Conservation (phyloP, 2,888 invertebrate genomes). For the Lottia scabra region DNA sequence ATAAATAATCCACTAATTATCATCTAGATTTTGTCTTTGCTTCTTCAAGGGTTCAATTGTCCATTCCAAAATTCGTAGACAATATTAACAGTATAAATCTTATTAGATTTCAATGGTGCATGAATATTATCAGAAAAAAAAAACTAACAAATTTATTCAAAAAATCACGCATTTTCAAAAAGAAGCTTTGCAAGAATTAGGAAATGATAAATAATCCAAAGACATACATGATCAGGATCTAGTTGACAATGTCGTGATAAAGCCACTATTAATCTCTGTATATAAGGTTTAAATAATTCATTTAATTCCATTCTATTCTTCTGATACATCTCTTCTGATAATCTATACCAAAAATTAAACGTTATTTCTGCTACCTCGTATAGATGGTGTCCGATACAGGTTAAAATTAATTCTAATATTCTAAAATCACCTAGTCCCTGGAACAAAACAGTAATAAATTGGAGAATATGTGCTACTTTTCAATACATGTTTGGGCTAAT, state of each 20-base stretch:
- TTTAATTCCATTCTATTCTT: conserved; percentile 85
- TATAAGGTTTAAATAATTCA: conserved; percentile 86
- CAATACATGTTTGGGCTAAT: too few species aligned
- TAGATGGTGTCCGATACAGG: conserved; percentile 96
- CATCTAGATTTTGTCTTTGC: too few species aligned
- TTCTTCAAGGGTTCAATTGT: too few species aligned
- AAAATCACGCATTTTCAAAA: too few species aligned
- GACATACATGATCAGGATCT: conserved; percentile 87
- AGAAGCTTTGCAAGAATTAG: too few species aligned
- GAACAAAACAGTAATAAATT: conserved; percentile 26
- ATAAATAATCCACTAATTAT: not conserved
- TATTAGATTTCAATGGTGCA: too few species aligned
- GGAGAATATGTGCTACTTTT: too few species aligned
- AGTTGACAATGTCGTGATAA: conserved; percentile 94
- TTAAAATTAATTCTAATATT: conserved; percentile 87
- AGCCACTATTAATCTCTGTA: conserved; percentile 89
- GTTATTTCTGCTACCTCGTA: conserved; percentile 94
- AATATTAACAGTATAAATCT: too few species aligned
- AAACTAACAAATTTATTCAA: too few species aligned
- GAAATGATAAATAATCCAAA: not conserved
- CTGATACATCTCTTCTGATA: conserved; percentile 94
- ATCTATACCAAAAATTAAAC: conserved; percentile 95
- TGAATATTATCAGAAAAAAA: too few species aligned
- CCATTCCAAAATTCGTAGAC: too few species aligned
- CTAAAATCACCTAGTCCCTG: conserved; percentile 75